A percentile compares a stretch with the other conserved stretches of the same genome.
Evolutionary conservation across 2,113 vertebrate genomes (phyloP).

Genomic region (Stercorarius parasiticus): DNA sequence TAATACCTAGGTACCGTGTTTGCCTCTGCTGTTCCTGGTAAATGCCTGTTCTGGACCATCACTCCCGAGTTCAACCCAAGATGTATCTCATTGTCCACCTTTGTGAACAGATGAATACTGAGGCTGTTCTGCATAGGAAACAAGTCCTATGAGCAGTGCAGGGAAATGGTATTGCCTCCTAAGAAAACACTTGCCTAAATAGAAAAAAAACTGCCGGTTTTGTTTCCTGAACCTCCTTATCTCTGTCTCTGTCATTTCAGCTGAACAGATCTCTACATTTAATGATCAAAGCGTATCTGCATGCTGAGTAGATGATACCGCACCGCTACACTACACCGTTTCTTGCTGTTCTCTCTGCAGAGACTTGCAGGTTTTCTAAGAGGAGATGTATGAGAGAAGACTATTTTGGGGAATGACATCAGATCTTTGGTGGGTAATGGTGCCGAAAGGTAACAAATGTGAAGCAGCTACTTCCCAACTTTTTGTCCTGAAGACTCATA

Average conservation of each 20-base stretch:
- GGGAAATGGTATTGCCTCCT: not conserved
- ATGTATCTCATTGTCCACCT: not conserved
- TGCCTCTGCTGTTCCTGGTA: not conserved
- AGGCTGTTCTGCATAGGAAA: not conserved
- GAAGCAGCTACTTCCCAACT: not conserved
- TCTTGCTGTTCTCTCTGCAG: not conserved
- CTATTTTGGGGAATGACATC: not conserved
- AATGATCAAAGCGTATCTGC: not conserved
- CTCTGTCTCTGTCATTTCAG: not conserved
- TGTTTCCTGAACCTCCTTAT: not conserved
- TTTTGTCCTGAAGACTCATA: not conserved
- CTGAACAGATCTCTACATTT: not conserved
- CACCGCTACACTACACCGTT: not conserved
- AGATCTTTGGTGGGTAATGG: not conserved
- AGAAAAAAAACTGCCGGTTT: not conserved
- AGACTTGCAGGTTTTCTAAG: not conserved
- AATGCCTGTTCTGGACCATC: not conserved
- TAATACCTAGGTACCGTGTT: not conserved
- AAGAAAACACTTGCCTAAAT: not conserved
- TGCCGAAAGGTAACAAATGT: not conserved
- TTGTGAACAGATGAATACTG: not conserved
- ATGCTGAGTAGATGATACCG: accelerated
- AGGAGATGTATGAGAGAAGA: not conserved
- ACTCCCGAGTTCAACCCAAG: not conserved
- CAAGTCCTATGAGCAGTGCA: not conserved